These are phyloP conservation scores for Erinaceus europaeus DNA, from an alignment of 2,113 vertebrate genomes.

Conservation along the genomic window DNA sequence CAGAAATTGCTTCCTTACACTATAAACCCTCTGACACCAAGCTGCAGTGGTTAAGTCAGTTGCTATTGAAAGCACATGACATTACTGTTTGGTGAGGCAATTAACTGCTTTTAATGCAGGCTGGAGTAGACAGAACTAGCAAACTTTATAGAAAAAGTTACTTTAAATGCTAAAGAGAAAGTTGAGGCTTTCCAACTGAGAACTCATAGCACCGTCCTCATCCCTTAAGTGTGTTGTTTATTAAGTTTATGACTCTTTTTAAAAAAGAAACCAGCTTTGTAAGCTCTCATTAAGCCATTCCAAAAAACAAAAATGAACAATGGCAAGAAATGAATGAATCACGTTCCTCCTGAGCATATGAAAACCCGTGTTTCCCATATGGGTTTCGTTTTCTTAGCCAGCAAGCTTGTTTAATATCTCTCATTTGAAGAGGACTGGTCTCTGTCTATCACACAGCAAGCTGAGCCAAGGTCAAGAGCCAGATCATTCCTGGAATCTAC, in stretches of 20 bases:
- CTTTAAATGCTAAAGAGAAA: constrained; percentile 12
- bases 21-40: background rate
- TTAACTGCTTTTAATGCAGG: background rate
- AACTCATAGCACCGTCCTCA: background rate
- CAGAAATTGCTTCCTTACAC: background rate
- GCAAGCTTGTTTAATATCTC: background rate
- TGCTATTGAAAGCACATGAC: background rate
- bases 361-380: background rate
- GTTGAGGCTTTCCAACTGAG: constrained; percentile 5
- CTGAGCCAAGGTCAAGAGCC: background rate
- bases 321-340: constrained; percentile 32
- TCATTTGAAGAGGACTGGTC: background rate
- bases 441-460: background rate
- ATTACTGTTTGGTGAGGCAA: background rate
- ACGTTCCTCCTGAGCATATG: background rate
- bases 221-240: constrained; percentile 23
- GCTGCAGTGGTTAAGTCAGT: background rate
- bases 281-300: constrained; percentile 16
- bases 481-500: no score
- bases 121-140: background rate
- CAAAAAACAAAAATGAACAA: constrained; percentile 32
- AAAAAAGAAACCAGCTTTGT: constrained; percentile 28
- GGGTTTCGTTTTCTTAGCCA: background rate
- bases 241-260: constrained; percentile 40
- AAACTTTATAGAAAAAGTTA: background rate